These are phyloP conservation scores for Heteronetta atricapilla DNA, from an alignment of 2,113 vertebrate species.

Conservation along the genomic window DNA sequence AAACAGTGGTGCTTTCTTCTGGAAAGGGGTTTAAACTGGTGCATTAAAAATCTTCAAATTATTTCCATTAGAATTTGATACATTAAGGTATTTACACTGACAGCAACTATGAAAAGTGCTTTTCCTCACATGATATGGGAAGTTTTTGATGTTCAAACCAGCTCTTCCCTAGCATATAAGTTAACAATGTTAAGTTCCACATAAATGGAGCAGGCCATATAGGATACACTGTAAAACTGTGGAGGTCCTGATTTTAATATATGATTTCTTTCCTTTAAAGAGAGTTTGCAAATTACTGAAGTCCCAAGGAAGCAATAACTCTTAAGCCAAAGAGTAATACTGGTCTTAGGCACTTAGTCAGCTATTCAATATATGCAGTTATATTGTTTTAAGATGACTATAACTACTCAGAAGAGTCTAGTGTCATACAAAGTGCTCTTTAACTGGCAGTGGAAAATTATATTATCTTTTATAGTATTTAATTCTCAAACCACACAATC, in stretches of 20 bases:
- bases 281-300: background rate
- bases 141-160: background rate
- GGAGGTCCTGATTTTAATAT: background rate
- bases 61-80: background rate
- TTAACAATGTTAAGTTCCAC: background rate
- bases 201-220: background rate
- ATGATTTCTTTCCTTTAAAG: background rate
- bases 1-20: background rate
- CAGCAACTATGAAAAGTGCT: background rate
- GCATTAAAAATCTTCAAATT: background rate
- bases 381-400: background rate
- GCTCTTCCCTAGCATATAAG: background rate
- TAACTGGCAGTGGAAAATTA: background rate
- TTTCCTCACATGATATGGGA: background rate
- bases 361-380: background rate
- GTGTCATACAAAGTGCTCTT: background rate
- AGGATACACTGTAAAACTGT: background rate
- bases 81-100: background rate
- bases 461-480: background rate
- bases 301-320: slow-evolving; percentile 6
- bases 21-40: background rate
- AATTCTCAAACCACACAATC: background rate
- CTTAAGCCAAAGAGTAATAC: background rate
- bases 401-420: background rate
- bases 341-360: background rate